These are phyloP conservation scores for Meriones unguiculatus DNA, from an alignment of 2,113 vertebrate genomes.

Conservation along the genomic window DNA sequence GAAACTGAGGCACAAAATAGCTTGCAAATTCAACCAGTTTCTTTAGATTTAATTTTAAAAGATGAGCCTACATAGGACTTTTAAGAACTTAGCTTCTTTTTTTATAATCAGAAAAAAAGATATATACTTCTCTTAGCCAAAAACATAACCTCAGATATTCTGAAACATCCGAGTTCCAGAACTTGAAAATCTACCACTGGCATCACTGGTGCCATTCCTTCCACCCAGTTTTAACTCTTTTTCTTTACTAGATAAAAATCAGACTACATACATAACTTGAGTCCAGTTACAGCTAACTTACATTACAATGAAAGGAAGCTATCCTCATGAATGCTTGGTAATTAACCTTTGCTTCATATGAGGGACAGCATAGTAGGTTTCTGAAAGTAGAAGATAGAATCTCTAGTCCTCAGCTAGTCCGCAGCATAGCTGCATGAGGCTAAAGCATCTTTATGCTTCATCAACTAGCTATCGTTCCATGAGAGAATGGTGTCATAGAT, in stretches of 20 bases:
- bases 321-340: not conserved
- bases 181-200: not conserved
- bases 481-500: conserved; percentile 12
- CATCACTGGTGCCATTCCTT: not conserved
- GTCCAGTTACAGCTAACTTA: not conserved
- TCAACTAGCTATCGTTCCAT: not conserved
- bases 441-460: not conserved
- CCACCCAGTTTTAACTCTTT: not conserved
- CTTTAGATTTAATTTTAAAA: conserved; percentile 59
- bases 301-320: not conserved
- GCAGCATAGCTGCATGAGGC: not conserved
- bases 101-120: conserved; percentile 34
- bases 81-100: conserved; percentile 28
- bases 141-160: not conserved
- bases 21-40: conserved; percentile 36
- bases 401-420: not conserved
- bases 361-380: not conserved
- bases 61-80: not conserved
- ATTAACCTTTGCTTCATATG: not conserved
- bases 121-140: conserved; percentile 27
- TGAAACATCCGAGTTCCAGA: not conserved
- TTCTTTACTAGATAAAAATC: conserved; percentile 45
- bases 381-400: not conserved
- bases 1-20: conserved; percentile 51
- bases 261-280: not conserved